These are phyloP conservation scores for Pachyseris speciosa DNA, from an alignment of 64 coral and sea anemone genomes.

Conservation along the genomic window DNA sequence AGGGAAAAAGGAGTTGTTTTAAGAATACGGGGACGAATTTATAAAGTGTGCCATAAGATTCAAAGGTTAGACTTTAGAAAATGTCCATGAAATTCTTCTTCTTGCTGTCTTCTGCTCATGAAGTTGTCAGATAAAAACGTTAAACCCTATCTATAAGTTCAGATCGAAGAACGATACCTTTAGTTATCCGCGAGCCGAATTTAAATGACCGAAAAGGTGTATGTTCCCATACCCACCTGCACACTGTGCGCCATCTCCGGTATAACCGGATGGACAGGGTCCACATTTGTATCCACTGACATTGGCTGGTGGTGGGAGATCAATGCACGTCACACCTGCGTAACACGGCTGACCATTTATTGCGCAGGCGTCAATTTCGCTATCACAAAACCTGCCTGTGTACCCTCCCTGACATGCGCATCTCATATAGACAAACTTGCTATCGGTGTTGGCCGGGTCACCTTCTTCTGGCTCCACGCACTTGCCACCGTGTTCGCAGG, in stretches of 20 bases:
- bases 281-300: constrained; percentile 45
- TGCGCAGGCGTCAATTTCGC: constrained; percentile 58
- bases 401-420: constrained; percentile 61
- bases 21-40: no score
- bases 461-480: constrained; percentile 31
- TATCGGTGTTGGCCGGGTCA: constrained; percentile 3
- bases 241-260: constrained; percentile 26
- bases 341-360: constrained; percentile 53
- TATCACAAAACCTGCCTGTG: constrained; percentile 62
- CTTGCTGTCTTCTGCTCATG: no score
- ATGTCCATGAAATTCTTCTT: no score
- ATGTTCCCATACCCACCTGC: background rate
- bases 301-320: constrained; percentile 46
- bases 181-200: no score
- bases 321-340: constrained; percentile 25
- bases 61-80: no score
- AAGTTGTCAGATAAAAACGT: no score
- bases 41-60: no score
- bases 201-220: background rate
- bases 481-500: constrained; percentile 35
- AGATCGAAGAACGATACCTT: no score
- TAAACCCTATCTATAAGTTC: no score
- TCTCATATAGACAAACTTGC: constrained; percentile 34
- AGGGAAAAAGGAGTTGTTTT: no score
- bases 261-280: constrained; percentile 41